Conservation (phyloP, 2,113 vertebrate genomes). For the Tachycineta bicolor region DNA sequence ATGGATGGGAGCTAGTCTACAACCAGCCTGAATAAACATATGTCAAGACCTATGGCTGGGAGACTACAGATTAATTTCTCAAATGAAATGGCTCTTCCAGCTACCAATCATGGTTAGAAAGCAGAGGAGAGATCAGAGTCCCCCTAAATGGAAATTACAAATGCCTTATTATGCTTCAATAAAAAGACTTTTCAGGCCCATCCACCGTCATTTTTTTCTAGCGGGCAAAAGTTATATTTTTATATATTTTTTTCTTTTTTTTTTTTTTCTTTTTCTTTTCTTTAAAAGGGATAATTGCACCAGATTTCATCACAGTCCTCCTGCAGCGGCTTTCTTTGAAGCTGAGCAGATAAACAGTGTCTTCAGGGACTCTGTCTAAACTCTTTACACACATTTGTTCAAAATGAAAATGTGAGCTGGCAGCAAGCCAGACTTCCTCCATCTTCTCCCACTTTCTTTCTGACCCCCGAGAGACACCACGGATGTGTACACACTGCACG, state of each 20-base stretch:
- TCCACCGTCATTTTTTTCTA: neutral
- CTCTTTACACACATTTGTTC: slow-evolving; percentile 16
- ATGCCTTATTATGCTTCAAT: neutral
- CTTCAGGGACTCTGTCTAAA: neutral
- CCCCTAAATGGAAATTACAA: neutral
- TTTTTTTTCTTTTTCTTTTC: neutral
- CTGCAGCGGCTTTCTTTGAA: neutral
- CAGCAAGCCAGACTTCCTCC: neutral
- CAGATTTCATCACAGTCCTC: slow-evolving; percentile 17
- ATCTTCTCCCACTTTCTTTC: neutral
- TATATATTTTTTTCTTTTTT: too few species aligned
- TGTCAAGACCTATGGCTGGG: neutral
- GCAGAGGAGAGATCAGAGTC: neutral
- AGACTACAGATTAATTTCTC: neutral
- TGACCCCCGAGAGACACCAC: neutral
- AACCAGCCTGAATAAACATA: neutral
- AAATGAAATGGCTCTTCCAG: neutral
- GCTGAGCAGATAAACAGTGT: neutral
- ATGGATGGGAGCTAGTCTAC: neutral
- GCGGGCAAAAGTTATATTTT: neutral
- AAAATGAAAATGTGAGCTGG: slow-evolving; percentile 32
- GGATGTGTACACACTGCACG: fast-evolving
- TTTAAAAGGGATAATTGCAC: slow-evolving; percentile 11
- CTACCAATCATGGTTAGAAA: neutral
- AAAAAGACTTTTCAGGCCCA: neutral